Base-by-base conservation (phyloP, 1,140 invertebrate species). In the Vollenhovia emeryi region DNA sequence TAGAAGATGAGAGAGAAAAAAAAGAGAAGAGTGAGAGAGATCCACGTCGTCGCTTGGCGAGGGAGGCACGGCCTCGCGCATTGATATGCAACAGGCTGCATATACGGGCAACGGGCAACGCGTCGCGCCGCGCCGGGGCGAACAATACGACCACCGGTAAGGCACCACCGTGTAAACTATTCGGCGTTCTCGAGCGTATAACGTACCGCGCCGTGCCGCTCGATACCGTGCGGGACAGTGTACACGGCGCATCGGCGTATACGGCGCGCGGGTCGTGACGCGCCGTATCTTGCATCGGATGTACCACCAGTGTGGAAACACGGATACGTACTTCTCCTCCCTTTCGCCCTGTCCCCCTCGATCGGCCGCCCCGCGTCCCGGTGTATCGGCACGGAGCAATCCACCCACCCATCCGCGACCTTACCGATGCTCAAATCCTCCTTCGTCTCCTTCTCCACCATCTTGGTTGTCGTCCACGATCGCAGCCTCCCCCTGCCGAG, bases 291-390 rank as follows among this genome's bases (percentile, higher is more conserved):
- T 93, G 91, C 93, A 94, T 94, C 94, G 91, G 92, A 93, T 94
- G 93, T 94, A 94, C 92, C 91, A 91, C 91, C 93, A 93, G 93
- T 93, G 94, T 93, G 93, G 93, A 94, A 94, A 94, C 93, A 94
- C 90, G 93, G 89, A 94, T 94, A 94, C 92, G 91, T 90, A 82
- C 89, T 86, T 88, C 86, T 86, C 83, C 82, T 64, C 86, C 86
- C 79, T 9, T 75, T 83, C 84, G 4, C 60, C 74, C 85, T 76
- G 21, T 13, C 33, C 57, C 73, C 18, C 36, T 11, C 84, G 73
- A 64, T 45, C 86, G 62, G 11, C 13, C 64, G 30, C 52, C 64
- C 40, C 50, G 64, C 11, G 50, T 33, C 50, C 6, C 78, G 66
- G 40, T 82, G 21, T 82, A 82, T 82, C 78, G 66, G 78, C 78